phyloP scores from a whole-genome alignment of 2,113 vertebrate species.

The Microcebus griseorufus region DNA sequence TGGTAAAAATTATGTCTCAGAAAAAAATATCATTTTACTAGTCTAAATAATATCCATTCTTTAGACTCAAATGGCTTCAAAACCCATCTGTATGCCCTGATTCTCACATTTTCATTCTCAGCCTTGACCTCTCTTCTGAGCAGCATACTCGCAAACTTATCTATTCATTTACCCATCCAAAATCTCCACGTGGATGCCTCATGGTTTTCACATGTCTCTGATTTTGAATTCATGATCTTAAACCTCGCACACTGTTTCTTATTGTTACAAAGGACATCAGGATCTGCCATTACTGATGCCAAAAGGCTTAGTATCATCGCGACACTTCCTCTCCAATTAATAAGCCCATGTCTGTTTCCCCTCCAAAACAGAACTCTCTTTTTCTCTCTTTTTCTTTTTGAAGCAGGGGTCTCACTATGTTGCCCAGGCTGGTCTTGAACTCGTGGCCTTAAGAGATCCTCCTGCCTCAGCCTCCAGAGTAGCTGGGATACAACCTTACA shows the following conservation, averaged over 20 bases:
- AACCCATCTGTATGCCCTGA: neutral
- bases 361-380: neutral
- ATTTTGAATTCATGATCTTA: slow-evolving; percentile 12
- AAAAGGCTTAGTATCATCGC: neutral
- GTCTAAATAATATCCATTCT: slow-evolving; percentile 23
- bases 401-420: too few species aligned
- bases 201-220: neutral
- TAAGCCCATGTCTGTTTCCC: neutral
- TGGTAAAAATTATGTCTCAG: slow-evolving; percentile 53
- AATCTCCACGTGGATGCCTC: neutral
- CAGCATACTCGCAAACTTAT: neutral
- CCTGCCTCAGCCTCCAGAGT: too few species aligned
- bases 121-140: neutral
- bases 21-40: slow-evolving; percentile 18
- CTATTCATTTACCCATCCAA: neutral
- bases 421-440: too few species aligned
- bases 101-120: neutral
- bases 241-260: neutral
- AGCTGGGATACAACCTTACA: too few species aligned
- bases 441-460: too few species aligned
- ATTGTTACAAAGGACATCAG: neutral
- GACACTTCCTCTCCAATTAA: neutral
- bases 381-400: too few species aligned
- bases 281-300: neutral
- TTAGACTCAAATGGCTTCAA: slow-evolving; percentile 15